Evolutionary conservation across 35 echinoderm and acorn worm genomes (phyloP).

Genomic region (Apostichopus californicus): DNA sequence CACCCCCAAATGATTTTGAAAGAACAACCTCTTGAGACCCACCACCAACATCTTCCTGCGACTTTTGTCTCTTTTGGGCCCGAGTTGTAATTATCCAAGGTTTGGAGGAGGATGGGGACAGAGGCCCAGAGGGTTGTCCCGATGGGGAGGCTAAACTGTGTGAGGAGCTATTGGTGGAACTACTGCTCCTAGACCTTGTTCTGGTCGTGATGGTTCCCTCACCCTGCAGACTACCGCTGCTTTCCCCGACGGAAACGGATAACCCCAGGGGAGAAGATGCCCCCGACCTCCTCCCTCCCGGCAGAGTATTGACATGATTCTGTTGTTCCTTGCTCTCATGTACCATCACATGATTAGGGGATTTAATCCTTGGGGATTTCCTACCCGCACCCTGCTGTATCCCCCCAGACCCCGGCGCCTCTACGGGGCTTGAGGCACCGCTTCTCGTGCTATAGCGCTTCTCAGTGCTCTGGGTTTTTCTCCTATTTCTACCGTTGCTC

Average conservation of each 20-base stretch:
- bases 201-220: constrained; percentile 16
- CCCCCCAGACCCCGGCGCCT: not conserved
- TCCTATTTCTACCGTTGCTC: constrained; percentile 23
- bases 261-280: not conserved
- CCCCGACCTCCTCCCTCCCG: not conserved
- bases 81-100: constrained; percentile 53
- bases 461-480: not conserved
- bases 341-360: constrained; percentile 52
- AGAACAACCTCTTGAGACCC: constrained; percentile 10
- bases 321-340: constrained; percentile 47
- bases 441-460: constrained; percentile 57
- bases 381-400: not conserved
- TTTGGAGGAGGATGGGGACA: constrained; percentile 8
- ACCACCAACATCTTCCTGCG: constrained; percentile 9
- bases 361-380: constrained; percentile 41
- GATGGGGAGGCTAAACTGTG: not conserved
- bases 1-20: constrained; percentile 27
- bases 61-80: constrained; percentile 53
- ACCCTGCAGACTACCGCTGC: not conserved
- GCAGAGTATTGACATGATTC: constrained; percentile 17
- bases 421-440: constrained; percentile 44
- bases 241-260: not conserved
- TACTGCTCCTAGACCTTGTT: constrained; percentile 45
- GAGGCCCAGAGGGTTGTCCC: not conserved
- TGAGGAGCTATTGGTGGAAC: constrained; percentile 48